phyloP scores from a whole-genome alignment of 2,113 vertebrate genomes.

The Uria aalge region DNA sequence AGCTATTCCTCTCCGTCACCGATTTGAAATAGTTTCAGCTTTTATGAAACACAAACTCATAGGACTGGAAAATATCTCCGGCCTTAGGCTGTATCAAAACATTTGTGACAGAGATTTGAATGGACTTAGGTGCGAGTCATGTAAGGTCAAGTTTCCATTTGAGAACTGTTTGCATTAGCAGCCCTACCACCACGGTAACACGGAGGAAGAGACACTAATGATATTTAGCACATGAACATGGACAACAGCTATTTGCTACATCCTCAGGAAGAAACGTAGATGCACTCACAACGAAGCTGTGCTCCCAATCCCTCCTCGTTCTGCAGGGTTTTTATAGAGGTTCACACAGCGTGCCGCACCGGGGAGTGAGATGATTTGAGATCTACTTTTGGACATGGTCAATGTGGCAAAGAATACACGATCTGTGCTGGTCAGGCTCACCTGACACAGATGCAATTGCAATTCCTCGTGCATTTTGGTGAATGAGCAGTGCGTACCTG shows the following conservation, averaged over 20 bases:
- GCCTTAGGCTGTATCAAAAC: conserved; percentile 55
- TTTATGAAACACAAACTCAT: background rate
- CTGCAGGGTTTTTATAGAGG: background rate
- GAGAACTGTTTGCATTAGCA: conserved; percentile 33
- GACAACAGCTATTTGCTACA: background rate
- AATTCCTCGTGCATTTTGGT: background rate
- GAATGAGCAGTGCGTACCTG: background rate
- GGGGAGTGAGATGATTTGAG: background rate
- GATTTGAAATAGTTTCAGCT: background rate
- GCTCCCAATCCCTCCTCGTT: background rate
- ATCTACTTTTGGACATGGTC: background rate
- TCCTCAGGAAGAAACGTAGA: background rate
- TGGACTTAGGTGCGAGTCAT: conserved; percentile 57
- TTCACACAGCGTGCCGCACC: background rate
- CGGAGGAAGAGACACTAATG: background rate
- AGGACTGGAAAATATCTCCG: background rate
- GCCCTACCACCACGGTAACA: background rate
- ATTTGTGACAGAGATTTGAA: conserved; percentile 60
- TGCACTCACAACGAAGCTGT: background rate
- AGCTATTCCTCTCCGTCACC: background rate
- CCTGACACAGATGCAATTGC: background rate
- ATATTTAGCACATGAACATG: conserved; percentile 31
- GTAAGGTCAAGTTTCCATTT: conserved; percentile 52
- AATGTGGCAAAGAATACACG: background rate
- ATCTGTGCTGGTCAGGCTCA: background rate